Evolutionary conservation across 1,140 invertebrate species (phyloP).

Genomic region (Belonocnema kinseyi): DNA sequence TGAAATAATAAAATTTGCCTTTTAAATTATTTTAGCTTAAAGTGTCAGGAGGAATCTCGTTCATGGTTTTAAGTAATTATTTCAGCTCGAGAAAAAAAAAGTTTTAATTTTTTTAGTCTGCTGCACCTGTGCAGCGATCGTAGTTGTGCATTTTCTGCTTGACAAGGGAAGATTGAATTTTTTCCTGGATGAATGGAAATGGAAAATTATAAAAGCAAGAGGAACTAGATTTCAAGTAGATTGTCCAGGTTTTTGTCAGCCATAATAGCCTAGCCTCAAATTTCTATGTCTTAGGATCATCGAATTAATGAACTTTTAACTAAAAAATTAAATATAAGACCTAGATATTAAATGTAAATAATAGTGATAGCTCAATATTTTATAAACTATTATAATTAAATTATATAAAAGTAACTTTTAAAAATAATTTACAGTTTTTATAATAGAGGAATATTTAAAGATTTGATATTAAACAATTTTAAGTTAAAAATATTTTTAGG

Average conservation of each 20-base stretch:
- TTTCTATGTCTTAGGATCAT: no score
- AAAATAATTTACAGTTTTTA: no score
- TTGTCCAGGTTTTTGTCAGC: background rate
- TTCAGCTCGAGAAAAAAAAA: background rate
- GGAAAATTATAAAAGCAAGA: constrained; percentile 5
- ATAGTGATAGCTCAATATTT: no score
- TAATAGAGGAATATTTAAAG: no score
- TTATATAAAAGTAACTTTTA: no score
- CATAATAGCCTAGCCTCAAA: no score
- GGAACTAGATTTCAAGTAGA: background rate
- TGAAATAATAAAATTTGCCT: background rate
- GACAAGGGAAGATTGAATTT: background rate
- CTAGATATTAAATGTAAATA: no score
- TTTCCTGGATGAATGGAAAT: constrained; percentile 4
- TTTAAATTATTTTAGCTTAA: background rate
- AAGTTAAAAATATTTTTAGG: no score
- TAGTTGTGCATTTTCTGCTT: background rate
- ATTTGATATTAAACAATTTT: no score
- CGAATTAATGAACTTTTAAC: no score
- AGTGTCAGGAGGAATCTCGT: background rate
- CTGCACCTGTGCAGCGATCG: constrained; percentile 15
- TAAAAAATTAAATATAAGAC: no score
- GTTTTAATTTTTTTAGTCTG: constrained; percentile 11
- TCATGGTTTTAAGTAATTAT: constrained; percentile 16
- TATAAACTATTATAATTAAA: no score